A percentile compares a stretch with the other conserved stretches of the same genome.
phyloP scores from a whole-genome alignment of 2,113 vertebrate species.

The Cervus canadensis region DNA sequence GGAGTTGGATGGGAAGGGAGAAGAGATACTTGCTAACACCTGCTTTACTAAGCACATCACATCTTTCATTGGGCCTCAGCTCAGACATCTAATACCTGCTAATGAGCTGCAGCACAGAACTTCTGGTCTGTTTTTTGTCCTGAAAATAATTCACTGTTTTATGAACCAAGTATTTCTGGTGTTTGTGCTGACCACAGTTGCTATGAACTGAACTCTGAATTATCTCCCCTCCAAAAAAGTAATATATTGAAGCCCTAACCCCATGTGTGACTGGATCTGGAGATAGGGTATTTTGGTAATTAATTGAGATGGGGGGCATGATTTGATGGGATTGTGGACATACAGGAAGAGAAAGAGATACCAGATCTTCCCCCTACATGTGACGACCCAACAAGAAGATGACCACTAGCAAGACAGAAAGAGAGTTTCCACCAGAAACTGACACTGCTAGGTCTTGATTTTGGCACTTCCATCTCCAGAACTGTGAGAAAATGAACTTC shows the following conservation, averaged over 20 bases:
- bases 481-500: not conserved
- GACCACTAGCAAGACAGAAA: no score
- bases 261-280: no score
- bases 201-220: conserved; percentile 17
- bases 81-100: not conserved
- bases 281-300: no score
- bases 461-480: not conserved
- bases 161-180: not conserved
- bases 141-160: not conserved
- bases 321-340: not conserved
- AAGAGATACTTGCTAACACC: not conserved
- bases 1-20: not conserved
- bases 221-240: not conserved
- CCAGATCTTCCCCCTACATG: no score
- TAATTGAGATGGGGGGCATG: not conserved
- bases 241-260: not conserved
- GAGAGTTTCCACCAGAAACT: not conserved
- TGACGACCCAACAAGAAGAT: no score
- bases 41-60: not conserved
- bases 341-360: not conserved
- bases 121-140: not conserved
- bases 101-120: not conserved
- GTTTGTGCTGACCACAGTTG: not conserved
- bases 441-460: not conserved
- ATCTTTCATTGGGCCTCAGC: not conserved